Percentiles rank a stretch among this genome's conserved stretches.
Conservation (phyloP, 1,140 invertebrate genomes). For the Cydia strobilella region DNA sequence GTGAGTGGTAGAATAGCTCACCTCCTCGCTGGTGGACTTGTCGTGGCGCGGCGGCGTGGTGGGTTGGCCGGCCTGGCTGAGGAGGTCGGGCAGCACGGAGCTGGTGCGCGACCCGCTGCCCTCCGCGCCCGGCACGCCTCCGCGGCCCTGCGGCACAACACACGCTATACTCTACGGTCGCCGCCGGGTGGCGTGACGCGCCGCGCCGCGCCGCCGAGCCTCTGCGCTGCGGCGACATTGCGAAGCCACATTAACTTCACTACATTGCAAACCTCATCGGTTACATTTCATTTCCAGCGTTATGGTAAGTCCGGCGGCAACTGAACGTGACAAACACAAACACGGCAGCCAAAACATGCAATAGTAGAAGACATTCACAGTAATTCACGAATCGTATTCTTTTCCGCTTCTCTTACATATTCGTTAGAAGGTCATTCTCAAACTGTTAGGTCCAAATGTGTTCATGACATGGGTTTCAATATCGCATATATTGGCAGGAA, state of each 20-base stretch:
- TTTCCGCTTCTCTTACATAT: conserved; percentile 53
- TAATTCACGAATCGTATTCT: conserved; percentile 51
- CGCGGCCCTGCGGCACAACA: conserved; percentile 71
- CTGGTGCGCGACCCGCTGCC: conserved; percentile 89
- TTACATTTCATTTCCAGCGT: conserved; percentile 36
- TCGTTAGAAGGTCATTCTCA: conserved; percentile 70
- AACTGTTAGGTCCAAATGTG: conserved; percentile 60
- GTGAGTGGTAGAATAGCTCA: conserved; percentile 75
- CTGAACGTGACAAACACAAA: conserved; percentile 71
- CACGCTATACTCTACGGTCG: conserved; percentile 16
- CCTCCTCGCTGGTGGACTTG: conserved; percentile 96
- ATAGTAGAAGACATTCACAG: conserved; percentile 68
- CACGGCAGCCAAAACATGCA: conserved; percentile 73
- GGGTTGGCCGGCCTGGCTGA: conserved; percentile 91
- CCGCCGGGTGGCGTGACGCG: not conserved
- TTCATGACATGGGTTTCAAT: conserved; percentile 52
- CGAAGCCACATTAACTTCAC: not conserved
- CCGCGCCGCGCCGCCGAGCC: not conserved
- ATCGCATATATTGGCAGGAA: conserved; percentile 67
- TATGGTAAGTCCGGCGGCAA: conserved; percentile 47
- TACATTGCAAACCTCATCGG: conserved; percentile 15
- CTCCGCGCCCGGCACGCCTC: conserved; percentile 81
- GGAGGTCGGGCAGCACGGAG: conserved; percentile 95
- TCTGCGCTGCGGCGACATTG: not conserved
- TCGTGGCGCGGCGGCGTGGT: conserved; percentile 93